phyloP scores from a whole-genome alignment of 2,888 invertebrate genomes.

The Dichetophora obliterata region DNA sequence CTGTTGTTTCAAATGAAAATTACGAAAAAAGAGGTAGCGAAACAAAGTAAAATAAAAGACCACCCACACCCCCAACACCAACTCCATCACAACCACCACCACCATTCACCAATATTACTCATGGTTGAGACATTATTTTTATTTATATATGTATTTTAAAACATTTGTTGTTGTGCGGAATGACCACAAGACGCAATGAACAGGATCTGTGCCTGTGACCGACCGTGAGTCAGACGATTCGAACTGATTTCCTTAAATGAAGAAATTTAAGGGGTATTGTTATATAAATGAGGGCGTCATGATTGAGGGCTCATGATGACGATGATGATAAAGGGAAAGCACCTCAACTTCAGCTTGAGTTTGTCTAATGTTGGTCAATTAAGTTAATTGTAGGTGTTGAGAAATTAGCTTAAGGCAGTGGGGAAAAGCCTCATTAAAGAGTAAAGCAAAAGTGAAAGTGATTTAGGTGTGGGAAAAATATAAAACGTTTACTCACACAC shows the following conservation, averaged over 20 bases:
- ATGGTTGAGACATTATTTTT: neutral
- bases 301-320: neutral
- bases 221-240: too few species aligned
- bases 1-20: neutral
- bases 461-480: neutral
- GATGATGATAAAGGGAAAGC: too few species aligned
- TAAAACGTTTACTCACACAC: too few species aligned
- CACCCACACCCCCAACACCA: neutral
- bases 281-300: neutral
- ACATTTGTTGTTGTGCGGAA: conserved; percentile 2
- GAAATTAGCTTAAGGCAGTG: too few species aligned
- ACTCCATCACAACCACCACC: neutral
- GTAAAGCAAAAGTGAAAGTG: neutral
- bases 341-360: neutral
- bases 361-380: neutral
- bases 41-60: neutral
- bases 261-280: neutral
- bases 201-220: neutral
- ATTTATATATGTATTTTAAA: neutral
- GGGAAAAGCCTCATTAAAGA: too few species aligned
- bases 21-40: neutral
- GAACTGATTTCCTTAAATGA: neutral
- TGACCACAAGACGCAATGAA: neutral
- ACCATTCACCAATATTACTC: too few species aligned
- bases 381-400: conserved; percentile 10